Conservation (phyloP, 2,888 invertebrate species). For the Brassicogethes aeneus region DNA sequence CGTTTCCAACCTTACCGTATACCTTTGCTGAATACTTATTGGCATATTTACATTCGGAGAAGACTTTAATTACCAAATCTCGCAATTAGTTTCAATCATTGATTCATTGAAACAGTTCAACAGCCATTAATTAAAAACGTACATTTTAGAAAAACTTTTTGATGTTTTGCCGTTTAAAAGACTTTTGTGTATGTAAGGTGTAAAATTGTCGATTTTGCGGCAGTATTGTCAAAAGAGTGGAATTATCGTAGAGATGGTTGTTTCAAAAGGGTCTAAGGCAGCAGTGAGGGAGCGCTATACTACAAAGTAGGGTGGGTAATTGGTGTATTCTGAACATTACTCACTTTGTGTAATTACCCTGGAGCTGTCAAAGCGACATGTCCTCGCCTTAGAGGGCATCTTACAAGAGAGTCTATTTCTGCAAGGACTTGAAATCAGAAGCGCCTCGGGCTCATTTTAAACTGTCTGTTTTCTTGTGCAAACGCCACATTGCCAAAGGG, state of each 20-base stretch:
- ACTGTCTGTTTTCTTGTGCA: slow-evolving; percentile 29
- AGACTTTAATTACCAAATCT: neutral
- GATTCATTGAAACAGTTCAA: too few species aligned
- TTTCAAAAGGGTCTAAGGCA: neutral
- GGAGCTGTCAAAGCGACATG: slow-evolving; percentile 39
- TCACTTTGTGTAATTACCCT: slow-evolving; percentile 42
- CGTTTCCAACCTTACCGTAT: neutral
- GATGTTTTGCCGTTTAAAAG: too few species aligned
- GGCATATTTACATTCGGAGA: neutral
- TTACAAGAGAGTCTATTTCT: slow-evolving; percentile 26
- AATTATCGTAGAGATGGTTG: neutral
- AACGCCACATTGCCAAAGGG: slow-evolving; percentile 25
- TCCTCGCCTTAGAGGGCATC: slow-evolving; percentile 38
- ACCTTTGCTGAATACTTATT: neutral
- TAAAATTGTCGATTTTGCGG: neutral
- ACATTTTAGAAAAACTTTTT: too few species aligned
- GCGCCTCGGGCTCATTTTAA: slow-evolving; percentile 33
- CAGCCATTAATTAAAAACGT: too few species aligned
- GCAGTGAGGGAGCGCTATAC: neutral
- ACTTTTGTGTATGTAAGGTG: too few species aligned
- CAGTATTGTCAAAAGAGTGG: neutral
- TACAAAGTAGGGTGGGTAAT: slow-evolving; percentile 35
- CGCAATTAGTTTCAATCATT: too few species aligned
- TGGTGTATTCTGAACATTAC: slow-evolving; percentile 39
- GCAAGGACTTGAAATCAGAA: slow-evolving; percentile 18